Conservation (phyloP, 2,797 vertebrate genomes). For the Austrolebias charrua region DNA sequence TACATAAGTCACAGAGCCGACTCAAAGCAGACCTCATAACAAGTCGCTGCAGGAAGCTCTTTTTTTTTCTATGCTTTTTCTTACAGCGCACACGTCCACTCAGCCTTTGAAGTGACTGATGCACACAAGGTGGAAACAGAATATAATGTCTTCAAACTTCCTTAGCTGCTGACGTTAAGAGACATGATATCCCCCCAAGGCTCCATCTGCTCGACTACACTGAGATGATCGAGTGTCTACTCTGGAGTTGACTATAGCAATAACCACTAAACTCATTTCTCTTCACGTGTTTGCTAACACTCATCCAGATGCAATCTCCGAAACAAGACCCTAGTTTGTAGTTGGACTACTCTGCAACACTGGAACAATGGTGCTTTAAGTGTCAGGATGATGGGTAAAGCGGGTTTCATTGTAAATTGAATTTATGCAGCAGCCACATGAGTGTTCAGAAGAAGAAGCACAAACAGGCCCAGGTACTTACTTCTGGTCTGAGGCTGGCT, state of each 20-base stretch:
- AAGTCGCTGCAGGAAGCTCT: slow-evolving; percentile 53
- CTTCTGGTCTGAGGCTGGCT: slow-evolving; percentile 89
- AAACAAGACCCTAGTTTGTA: slow-evolving; percentile 21
- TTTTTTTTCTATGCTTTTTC: neutral
- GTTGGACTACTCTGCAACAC: slow-evolving; percentile 14
- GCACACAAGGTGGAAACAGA: slow-evolving; percentile 40
- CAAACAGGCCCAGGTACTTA: slow-evolving; percentile 79
- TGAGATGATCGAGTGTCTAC: slow-evolving; percentile 32
- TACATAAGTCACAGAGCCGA: slow-evolving; percentile 32
- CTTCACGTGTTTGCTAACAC: slow-evolving; percentile 26
- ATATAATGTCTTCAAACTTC: slow-evolving; percentile 36
- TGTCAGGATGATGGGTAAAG: slow-evolving; percentile 40
- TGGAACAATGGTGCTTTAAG: slow-evolving; percentile 26
- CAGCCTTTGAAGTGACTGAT: slow-evolving; percentile 63
- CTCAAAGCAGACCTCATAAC: slow-evolving; percentile 35
- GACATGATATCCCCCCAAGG: slow-evolving; percentile 32
- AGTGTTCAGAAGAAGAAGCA: slow-evolving; percentile 31
- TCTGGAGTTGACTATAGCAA: slow-evolving; percentile 7
- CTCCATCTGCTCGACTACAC: slow-evolving; percentile 29
- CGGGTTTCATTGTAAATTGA: slow-evolving; percentile 35
- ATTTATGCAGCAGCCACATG: slow-evolving; percentile 37
- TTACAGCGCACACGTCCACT: slow-evolving; percentile 2
- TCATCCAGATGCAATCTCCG: neutral
- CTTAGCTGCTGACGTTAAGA: slow-evolving; percentile 35
- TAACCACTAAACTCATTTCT: slow-evolving; percentile 11